Evolutionary conservation across 2,888 invertebrate species (phyloP).

Genomic region (Phasia obesa): DNA sequence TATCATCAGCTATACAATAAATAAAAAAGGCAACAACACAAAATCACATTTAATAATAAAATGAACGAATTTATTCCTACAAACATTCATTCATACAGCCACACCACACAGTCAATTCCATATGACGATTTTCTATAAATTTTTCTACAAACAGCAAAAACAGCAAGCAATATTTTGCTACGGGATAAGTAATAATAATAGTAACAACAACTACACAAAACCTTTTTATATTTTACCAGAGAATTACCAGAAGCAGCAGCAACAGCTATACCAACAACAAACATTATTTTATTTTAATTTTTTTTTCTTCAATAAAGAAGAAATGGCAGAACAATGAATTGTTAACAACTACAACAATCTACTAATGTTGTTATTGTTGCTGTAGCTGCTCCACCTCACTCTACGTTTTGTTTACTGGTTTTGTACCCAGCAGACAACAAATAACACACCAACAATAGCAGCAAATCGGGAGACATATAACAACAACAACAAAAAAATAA

Average conservation of each 20-base stretch:
- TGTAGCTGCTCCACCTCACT: constrained; percentile 67
- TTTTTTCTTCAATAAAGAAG: constrained; percentile 44
- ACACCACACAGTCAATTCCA: constrained; percentile 53
- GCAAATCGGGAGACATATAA: constrained; percentile 60
- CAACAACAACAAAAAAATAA: constrained; percentile 11
- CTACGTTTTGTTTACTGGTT: constrained; percentile 58
- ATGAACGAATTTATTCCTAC: constrained; percentile 51
- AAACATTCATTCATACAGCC: constrained; percentile 3
- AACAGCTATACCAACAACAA: constrained; percentile 44
- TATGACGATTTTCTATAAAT: constrained; percentile 76
- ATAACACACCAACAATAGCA: constrained; percentile 53
- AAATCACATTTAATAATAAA: constrained; percentile 41
- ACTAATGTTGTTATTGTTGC: constrained; percentile 26
- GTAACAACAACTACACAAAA: constrained; percentile 49
- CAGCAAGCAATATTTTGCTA: constrained; percentile 67
- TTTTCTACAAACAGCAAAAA: constrained; percentile 68
- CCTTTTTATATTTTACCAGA: constrained; percentile 39
- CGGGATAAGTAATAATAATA: constrained; percentile 65
- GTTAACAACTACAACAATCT: constrained; percentile 64
- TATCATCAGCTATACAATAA: too few species aligned
- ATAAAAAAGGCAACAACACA: constrained; percentile 17
- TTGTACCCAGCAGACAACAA: constrained; percentile 61
- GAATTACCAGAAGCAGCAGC: constrained; percentile 44
- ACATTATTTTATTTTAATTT: constrained; percentile 42
- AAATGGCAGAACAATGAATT: constrained; percentile 71